phyloP scores from a whole-genome alignment of 2,797 vertebrate genomes.

The Scyliorhinus canicula region DNA sequence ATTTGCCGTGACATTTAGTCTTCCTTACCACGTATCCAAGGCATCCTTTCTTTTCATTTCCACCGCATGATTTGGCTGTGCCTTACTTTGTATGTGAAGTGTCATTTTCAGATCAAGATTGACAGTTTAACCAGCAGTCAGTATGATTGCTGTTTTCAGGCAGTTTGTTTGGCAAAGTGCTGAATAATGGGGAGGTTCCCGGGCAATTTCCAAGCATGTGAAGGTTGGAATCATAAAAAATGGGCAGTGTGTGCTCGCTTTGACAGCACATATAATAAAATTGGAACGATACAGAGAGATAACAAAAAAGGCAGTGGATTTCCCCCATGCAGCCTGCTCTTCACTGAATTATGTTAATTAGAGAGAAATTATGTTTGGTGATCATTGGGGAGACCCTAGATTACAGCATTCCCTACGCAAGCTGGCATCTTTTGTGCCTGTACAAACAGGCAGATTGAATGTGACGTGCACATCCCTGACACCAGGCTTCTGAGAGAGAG shows the following conservation, averaged over 20 bases:
- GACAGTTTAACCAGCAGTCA: neutral
- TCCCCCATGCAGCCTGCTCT: neutral
- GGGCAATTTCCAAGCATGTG: neutral
- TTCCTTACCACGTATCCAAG: neutral
- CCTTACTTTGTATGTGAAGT: constrained; percentile 14
- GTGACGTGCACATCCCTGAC: neutral
- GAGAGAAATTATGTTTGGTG: neutral
- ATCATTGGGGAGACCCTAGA: neutral
- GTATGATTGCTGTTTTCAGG: neutral
- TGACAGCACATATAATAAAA: too few species aligned
- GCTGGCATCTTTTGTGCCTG: neutral
- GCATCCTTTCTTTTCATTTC: neutral
- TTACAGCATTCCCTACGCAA: neutral
- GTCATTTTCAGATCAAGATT: constrained; percentile 1
- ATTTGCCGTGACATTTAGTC: neutral
- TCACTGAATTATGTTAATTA: neutral
- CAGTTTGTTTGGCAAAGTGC: neutral
- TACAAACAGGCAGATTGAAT: neutral
- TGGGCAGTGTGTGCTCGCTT: too few species aligned
- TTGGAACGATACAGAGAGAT: too few species aligned
- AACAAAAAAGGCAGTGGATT: too few species aligned
- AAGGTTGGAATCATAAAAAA: neutral
- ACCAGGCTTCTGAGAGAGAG: neutral
- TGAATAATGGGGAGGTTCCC: neutral
- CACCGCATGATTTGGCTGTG: neutral